These are phyloP conservation scores for Eurystomus gularis DNA, from an alignment of 2,113 vertebrate genomes.

Conservation along the genomic window DNA sequence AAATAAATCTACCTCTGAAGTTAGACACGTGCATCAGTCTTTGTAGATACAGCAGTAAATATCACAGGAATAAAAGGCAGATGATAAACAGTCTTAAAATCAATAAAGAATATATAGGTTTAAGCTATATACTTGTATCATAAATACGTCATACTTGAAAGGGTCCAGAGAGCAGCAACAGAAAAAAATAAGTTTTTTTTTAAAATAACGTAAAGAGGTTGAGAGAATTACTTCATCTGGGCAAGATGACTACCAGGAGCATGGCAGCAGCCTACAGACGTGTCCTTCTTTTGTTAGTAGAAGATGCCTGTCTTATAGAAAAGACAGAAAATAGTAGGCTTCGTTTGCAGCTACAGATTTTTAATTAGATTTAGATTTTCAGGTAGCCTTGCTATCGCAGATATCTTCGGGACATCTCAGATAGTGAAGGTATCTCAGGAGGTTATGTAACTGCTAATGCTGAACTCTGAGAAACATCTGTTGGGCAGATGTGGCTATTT, in stretches of 20 bases:
- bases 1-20: neutral
- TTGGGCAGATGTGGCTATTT: neutral
- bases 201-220: neutral
- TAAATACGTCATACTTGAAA: neutral
- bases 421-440: neutral
- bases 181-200: neutral
- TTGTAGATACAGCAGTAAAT: neutral
- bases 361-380: neutral
- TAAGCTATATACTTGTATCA: too few relatives aligned
- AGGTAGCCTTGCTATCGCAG: neutral
- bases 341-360: neutral
- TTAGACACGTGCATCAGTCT: neutral
- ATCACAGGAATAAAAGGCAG: neutral
- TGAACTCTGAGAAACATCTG: neutral
- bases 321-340: neutral
- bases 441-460: rapidly evolving
- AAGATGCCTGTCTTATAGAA: neutral
- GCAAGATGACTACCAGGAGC: neutral
- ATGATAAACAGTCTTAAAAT: neutral
- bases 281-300: neutral
- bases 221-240: neutral
- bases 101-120: neutral
- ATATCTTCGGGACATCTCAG: neutral
- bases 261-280: neutral
- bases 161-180: neutral